Evolutionary conservation across 2,797 vertebrate species (phyloP), one percentile per base, ranked within the genome.

Genomic region (Rhodeus uyekii): DNA sequence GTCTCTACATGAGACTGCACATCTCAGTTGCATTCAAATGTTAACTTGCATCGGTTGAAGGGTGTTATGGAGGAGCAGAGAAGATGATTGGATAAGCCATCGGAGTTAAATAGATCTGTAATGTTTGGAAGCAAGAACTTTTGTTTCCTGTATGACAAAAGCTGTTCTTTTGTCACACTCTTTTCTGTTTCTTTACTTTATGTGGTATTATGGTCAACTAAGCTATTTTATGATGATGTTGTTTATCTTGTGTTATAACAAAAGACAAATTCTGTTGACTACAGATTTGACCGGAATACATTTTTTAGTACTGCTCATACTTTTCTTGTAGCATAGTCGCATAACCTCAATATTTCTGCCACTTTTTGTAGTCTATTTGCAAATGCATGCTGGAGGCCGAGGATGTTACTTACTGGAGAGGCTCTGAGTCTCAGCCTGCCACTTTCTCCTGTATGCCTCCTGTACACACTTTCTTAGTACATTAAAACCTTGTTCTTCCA

Each of bases 171-270:
- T 73, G 39, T 48, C 58, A 48, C 29, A 48, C 27, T 32, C 29
- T 27, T 73, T 13, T 61, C 22, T 1, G 9, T 50, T 63, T 80
- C 53, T 44, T 71, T 14, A 48, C 16, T 48, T 80, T 61, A 8
- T 69, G 53, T 72, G 13, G 24, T 68, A 55, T 78, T 55, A 78
- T 29, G 18, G 19, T 58, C 61, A n/a, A 58, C 77, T 32, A 71
- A 80, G 42, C 29, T 44, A 34, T 46, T 79, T 61, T 64, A n/a
- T n/a, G 60, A 46, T 71, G 38, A 72, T 63, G 68, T 72, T 80
- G 65, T 80, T 61, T 80, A 61, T 36, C 13, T 27, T 61, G 55
- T 32, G 14, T 48, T 63, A 50, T 34, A 55, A 78, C 76, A 74
- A 32, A 74, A 75, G 24, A 32, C 18, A 60, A 60, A 16, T 76